Evolutionary conservation across 2,888 invertebrate species (phyloP).

Genomic region (Yponomeuta plumbellus): DNA sequence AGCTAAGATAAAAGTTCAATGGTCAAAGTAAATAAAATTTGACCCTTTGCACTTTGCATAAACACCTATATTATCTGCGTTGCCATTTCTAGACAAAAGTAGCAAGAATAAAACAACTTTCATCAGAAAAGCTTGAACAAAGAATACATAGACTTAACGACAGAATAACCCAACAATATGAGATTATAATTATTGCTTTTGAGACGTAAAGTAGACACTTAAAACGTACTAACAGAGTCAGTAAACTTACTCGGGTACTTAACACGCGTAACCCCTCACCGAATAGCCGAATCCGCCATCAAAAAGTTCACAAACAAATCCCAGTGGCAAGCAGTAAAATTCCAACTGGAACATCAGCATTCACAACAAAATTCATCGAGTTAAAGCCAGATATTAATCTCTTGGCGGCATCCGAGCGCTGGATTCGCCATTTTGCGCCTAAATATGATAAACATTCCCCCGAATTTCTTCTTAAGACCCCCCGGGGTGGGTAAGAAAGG

Average conservation of each 20-base stretch:
- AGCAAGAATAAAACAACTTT: too few relatives aligned
- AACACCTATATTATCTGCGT: too few relatives aligned
- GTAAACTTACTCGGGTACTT: not conserved
- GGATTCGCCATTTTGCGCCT: constrained; percentile 77
- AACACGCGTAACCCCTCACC: not conserved
- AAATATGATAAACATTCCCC: constrained; percentile 77
- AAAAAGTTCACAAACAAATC: not conserved
- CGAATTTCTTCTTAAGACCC: constrained; percentile 65
- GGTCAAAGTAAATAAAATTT: too few relatives aligned
- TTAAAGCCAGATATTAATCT: constrained; percentile 76
- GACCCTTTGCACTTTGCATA: too few relatives aligned
- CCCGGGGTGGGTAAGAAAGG: constrained; percentile 49
- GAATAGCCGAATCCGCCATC: not conserved
- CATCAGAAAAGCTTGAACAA: too few relatives aligned
- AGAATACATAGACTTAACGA: too few relatives aligned
- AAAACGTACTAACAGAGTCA: not conserved
- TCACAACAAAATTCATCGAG: constrained; percentile 70
- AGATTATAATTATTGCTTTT: too few relatives aligned
- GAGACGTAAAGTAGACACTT: not conserved
- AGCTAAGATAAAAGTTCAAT: too few relatives aligned
- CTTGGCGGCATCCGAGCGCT: constrained; percentile 67
- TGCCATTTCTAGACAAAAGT: too few relatives aligned
- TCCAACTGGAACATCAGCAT: constrained; percentile 60
- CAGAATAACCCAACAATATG: too few relatives aligned
- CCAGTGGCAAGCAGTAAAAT: constrained; percentile 35